Evolutionary conservation across 2,797 vertebrate genomes (phyloP).

Genomic region (Adelosebastes latens): DNA sequence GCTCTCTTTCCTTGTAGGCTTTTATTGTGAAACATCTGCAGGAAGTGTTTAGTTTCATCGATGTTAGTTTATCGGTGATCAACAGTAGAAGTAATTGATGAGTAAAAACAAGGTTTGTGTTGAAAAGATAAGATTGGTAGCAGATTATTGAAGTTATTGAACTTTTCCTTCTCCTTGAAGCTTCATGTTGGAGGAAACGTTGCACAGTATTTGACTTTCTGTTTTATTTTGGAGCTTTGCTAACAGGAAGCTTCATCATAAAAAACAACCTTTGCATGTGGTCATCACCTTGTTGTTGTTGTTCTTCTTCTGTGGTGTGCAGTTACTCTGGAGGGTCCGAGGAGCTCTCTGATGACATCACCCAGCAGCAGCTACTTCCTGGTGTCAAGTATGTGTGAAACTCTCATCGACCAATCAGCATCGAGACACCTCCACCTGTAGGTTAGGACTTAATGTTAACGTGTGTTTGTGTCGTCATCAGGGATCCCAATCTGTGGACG

Average conservation of each 20-base stretch:
- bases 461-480: constrained; percentile 48
- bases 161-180: neutral
- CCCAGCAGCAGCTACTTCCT: constrained; percentile 94
- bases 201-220: neutral
- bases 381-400: constrained; percentile 92
- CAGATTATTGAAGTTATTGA: neutral
- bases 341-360: constrained; percentile 97
- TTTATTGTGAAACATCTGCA: neutral
- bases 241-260: neutral
- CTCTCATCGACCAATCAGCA: neutral
- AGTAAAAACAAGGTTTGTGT: neutral
- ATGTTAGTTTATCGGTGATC: neutral
- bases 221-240: neutral
- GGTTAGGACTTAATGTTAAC: accelerated
- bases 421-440: neutral
- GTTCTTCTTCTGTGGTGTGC: constrained; percentile 37
- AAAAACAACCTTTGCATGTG: neutral
- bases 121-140: neutral
- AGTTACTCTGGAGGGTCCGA: constrained; percentile 91
- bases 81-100: too few relatives aligned
- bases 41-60: neutral
- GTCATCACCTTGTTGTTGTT: neutral
- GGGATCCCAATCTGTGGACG: constrained; percentile 96
- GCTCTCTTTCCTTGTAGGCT: neutral
- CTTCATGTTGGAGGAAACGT: too few relatives aligned